These are phyloP conservation scores for Rhea americana DNA, from an alignment of 2,113 vertebrate species.

Conservation along the genomic window DNA sequence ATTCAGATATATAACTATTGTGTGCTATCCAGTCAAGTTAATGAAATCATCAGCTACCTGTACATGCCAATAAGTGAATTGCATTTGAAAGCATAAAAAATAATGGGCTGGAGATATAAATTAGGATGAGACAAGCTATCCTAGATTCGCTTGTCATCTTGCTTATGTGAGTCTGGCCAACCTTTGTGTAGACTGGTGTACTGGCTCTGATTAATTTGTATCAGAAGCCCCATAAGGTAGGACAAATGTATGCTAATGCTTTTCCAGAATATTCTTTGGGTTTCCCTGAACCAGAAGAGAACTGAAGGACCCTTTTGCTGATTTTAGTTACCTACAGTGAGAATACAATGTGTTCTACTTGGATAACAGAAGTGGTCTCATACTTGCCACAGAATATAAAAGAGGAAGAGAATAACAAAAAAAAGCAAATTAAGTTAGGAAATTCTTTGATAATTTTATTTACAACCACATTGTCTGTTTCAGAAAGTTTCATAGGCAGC, in stretches of 20 bases:
- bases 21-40: slow-evolving; percentile 18
- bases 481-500: neutral
- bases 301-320: neutral
- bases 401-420: neutral
- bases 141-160: neutral
- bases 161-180: rapidly evolving
- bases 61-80: neutral
- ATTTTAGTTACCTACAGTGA: neutral
- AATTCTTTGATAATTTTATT: neutral
- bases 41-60: neutral
- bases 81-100: neutral
- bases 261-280: neutral
- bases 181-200: neutral
- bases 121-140: neutral
- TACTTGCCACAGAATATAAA: neutral
- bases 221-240: neutral
- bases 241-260: neutral
- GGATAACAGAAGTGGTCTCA: neutral
- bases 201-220: neutral
- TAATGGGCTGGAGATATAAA: neutral
- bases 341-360: neutral
- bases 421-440: neutral
- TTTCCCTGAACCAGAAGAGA: neutral
- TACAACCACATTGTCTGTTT: neutral
- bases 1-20: neutral